Percentiles rank a stretch among this genome's conserved stretches.
Evolutionary conservation across 1,140 invertebrate genomes (phyloP).

Genomic region (Phthorimaea operculella): DNA sequence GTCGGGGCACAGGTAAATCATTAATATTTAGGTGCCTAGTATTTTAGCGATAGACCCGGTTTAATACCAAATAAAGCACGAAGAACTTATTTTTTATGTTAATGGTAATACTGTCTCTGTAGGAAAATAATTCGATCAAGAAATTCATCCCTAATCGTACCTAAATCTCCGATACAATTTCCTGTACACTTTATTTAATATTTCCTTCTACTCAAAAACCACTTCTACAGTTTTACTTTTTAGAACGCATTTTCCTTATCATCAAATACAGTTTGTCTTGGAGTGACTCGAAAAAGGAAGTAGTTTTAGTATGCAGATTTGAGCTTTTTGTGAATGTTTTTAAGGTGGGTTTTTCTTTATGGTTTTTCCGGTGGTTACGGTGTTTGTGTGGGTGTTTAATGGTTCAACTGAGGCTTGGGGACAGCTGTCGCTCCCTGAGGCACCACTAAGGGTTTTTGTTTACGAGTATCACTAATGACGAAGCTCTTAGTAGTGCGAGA

Average conservation of each 20-base stretch:
- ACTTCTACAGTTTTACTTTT: no score
- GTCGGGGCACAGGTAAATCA: no score
- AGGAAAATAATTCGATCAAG: not conserved
- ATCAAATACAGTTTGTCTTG: not conserved
- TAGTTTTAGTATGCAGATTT: not conserved
- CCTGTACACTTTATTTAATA: slow-evolving; percentile 14
- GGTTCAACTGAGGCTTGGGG: slow-evolving; percentile 49
- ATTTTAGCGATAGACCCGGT: no score
- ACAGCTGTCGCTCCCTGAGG: slow-evolving; percentile 58
- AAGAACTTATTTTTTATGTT: no score
- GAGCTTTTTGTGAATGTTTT: not conserved
- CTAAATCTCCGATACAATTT: slow-evolving; percentile 30
- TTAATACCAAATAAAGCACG: no score
- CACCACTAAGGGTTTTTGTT: slow-evolving; percentile 52
- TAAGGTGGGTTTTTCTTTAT: not conserved
- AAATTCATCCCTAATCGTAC: slow-evolving; percentile 8
- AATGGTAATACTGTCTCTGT: no score
- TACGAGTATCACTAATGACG: slow-evolving; percentile 54
- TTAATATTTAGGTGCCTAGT: no score
- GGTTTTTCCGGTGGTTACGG: not conserved
- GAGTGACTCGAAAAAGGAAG: not conserved
- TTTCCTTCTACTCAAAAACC: no score
- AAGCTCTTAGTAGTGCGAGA: slow-evolving; percentile 18
- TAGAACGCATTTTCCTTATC: no score
- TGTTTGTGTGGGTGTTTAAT: slow-evolving; percentile 52